Evolutionary conservation across 2,113 vertebrate genomes (phyloP).

Genomic region (Ctenodactylus gundi): DNA sequence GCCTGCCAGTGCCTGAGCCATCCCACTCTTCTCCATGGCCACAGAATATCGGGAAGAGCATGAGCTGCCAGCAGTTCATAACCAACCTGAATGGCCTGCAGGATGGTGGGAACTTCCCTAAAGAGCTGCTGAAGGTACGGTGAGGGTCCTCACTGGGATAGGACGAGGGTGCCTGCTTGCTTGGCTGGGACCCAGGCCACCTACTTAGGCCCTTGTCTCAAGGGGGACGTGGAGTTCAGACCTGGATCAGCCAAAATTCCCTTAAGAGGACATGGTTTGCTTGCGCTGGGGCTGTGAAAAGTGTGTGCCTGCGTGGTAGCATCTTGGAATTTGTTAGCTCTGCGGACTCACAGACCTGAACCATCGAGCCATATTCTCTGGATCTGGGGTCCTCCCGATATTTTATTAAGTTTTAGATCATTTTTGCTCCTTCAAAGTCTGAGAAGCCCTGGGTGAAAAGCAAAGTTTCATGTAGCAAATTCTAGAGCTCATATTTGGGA

Average conservation of each 20-base stretch:
- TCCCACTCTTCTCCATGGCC: background rate
- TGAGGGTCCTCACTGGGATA: too few species aligned
- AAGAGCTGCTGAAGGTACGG: slow-evolving; percentile 90
- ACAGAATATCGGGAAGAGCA: slow-evolving; percentile 93
- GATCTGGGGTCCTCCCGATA: background rate
- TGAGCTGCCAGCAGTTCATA: slow-evolving; percentile 90
- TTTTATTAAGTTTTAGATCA: background rate
- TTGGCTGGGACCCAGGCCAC: rapidly evolving
- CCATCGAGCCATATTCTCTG: background rate
- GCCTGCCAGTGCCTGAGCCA: background rate
- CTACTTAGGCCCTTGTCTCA: background rate
- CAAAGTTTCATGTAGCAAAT: background rate
- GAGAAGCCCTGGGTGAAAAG: background rate
- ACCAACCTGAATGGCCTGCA: slow-evolving; percentile 90
- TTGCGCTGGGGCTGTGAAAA: background rate
- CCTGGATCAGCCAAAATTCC: background rate
- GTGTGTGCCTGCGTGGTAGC: background rate
- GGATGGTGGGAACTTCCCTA: slow-evolving; percentile 89
- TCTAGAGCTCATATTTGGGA: background rate
- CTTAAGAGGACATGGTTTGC: background rate
- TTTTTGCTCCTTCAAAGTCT: background rate
- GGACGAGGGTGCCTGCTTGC: rapidly evolving
- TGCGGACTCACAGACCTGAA: background rate
- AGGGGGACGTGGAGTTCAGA: rapidly evolving
- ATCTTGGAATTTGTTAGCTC: background rate